Conservation (phyloP, 2,113 vertebrate species). For the Gavialis gangeticus region DNA sequence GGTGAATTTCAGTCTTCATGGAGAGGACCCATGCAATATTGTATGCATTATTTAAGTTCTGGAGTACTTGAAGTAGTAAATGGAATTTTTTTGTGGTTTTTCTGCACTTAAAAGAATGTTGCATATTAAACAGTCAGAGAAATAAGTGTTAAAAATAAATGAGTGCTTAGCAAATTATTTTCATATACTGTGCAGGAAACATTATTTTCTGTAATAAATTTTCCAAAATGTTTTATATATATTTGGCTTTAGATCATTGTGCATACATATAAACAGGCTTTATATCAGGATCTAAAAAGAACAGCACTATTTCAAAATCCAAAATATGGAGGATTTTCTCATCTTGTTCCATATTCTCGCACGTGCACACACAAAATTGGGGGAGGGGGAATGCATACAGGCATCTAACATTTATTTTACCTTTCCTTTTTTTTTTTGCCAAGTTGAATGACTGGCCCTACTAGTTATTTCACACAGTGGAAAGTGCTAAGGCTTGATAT, state of each 20-base stretch:
- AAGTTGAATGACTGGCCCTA: not conserved
- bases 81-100: not conserved
- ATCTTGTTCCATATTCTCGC: not conserved
- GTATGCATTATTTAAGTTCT: not conserved
- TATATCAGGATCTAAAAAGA: not conserved
- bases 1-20: not conserved
- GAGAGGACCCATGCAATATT: not conserved
- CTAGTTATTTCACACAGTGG: not conserved
- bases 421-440: not conserved
- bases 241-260: conserved; percentile 53
- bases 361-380: fast-evolving
- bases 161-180: conserved; percentile 18
- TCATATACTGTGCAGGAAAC: not conserved
- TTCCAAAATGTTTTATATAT: conserved; percentile 13
- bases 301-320: not conserved
- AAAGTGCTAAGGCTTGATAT: conserved; percentile 49
- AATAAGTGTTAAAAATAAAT: not conserved
- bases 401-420: not conserved
- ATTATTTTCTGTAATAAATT: conserved; percentile 33
- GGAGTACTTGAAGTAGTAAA: not conserved
- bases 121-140: not conserved
- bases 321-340: conserved; percentile 31
- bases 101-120: not conserved
- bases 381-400: not conserved
- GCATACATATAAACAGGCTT: not conserved